Base-by-base conservation (phyloP, 2,113 vertebrate genomes). In the Callipepla squamata region DNA sequence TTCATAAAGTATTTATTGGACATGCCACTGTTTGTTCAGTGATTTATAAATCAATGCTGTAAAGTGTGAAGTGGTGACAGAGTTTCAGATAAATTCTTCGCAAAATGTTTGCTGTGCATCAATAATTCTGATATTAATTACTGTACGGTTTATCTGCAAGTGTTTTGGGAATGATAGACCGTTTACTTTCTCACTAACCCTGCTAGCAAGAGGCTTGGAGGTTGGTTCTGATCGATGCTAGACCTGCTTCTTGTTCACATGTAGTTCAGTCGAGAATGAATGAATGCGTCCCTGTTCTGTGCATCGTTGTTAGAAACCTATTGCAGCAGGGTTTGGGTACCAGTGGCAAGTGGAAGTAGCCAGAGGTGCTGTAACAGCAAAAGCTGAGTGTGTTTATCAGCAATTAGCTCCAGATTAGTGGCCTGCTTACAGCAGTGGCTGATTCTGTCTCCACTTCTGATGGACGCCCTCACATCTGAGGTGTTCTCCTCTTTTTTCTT, bases 61-160 rank as follows among this genome's bases (percentile, higher is more conserved):
- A 47, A 51, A 90, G 42, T 26, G 48, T 83, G 94, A 94, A 90
- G 90, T 72, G 55, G 95, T 94, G 96, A 85, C 55, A 83, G 73
- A 58, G 65, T 88, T 95, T 87, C 90, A 95, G 94, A 96, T 91
- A 94, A 97, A 96, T 97, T 66, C 13, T 7, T 92, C 73, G 72
- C 87, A 95, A 97, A 97, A 93, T 95, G 96, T 97, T 97, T 97
- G 92, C 93, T 48, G 50, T 85, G 81, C 87, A 91, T 97, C 93
- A 96, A 85, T 95, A 97, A 81, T 84, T 90, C 87, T 82, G 92
- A 67, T 97, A 96, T 95, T 97, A 97, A 97, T 97, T 97, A 96
- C 91, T 73, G 66, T 82, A 44, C 38, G 91, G 80, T 94, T 96
- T 93, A 72, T 94, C 92, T 96, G 82, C 70, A 45, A 59, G 92